A percentile compares a stretch with the other conserved stretches of the same genome.
Conservation (phyloP, 2,797 vertebrate species). For the Rhynchonycteris naso region DNA sequence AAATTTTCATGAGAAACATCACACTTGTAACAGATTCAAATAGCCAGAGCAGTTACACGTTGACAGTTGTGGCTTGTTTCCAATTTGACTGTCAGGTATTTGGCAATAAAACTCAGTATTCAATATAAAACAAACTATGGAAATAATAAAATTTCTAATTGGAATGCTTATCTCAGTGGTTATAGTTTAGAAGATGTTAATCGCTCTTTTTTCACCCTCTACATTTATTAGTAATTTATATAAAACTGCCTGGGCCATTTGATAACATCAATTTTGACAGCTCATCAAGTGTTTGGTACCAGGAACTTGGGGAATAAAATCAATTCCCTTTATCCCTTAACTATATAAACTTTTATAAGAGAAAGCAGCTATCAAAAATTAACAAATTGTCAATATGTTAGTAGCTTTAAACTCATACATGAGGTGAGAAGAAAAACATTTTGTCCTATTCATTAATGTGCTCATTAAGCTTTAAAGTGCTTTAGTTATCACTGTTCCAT, state of each 20-base stretch:
- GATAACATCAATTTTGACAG: conserved; percentile 75
- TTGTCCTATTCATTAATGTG: conserved; percentile 79
- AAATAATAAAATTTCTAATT: conserved; percentile 86
- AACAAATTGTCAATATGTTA: conserved; percentile 62
- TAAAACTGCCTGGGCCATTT: conserved; percentile 74
- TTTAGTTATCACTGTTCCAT: conserved; percentile 73
- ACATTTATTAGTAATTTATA: conserved; percentile 80
- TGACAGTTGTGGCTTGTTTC: conserved; percentile 90
- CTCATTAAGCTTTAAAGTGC: conserved; percentile 78
- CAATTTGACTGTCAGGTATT: conserved; percentile 92
- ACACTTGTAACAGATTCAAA: conserved; percentile 89
- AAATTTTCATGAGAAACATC: conserved; percentile 92
- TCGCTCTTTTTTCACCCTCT: conserved; percentile 65
- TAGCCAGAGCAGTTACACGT: conserved; percentile 83
- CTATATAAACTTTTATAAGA: conserved; percentile 8
- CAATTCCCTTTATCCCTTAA: conserved; percentile 31
- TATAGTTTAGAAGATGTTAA: conserved; percentile 80
- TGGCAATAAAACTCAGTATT: conserved; percentile 88
- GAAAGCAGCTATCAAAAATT: conserved; percentile 58
- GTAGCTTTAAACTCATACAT: conserved; percentile 66
- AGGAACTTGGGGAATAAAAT: conserved; percentile 30
- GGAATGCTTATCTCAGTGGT: conserved; percentile 80
- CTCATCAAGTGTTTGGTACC: conserved; percentile 62
- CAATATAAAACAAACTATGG: conserved; percentile 79
- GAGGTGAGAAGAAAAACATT: conserved; percentile 77